Evolutionary conservation across 1,140 invertebrate species (phyloP).

Genomic region (Ceratosolen fusciceps): DNA sequence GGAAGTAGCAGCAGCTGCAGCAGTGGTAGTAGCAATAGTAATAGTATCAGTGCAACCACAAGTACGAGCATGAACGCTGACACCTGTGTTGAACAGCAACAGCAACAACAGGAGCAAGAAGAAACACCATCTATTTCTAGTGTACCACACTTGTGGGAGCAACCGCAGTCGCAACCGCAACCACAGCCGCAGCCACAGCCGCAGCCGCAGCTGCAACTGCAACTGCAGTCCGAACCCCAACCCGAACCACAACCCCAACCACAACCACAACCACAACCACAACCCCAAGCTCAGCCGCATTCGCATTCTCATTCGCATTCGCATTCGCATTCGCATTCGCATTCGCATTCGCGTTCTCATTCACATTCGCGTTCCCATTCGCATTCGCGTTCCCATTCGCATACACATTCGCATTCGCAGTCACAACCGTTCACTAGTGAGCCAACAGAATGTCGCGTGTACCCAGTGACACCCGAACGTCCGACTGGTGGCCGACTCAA

Average conservation of each 20-base stretch:
- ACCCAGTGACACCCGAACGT: constrained; percentile 73
- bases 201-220: too few species aligned
- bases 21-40: constrained; percentile 53
- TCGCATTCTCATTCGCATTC: too few species aligned
- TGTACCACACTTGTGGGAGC: background rate
- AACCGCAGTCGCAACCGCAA: constrained; percentile 16
- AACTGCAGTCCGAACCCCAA: too few species aligned
- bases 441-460: constrained; percentile 54
- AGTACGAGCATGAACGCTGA: background rate
- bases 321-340: too few species aligned
- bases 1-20: background rate
- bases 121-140: constrained; percentile 51
- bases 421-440: constrained; percentile 2
- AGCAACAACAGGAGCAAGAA: constrained; percentile 36
- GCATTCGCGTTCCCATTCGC: too few species aligned
- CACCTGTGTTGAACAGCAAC: background rate
- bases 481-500: constrained; percentile 78
- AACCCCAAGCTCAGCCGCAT: too few species aligned
- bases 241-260: too few species aligned
- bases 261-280: too few species aligned
- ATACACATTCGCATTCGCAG: constrained; percentile 2
- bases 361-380: too few species aligned
- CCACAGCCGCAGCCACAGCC: too few species aligned
- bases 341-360: too few species aligned
- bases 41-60: background rate